phyloP scores from a whole-genome alignment of 2,113 vertebrate species.

The Epinephelus lanceolatus region DNA sequence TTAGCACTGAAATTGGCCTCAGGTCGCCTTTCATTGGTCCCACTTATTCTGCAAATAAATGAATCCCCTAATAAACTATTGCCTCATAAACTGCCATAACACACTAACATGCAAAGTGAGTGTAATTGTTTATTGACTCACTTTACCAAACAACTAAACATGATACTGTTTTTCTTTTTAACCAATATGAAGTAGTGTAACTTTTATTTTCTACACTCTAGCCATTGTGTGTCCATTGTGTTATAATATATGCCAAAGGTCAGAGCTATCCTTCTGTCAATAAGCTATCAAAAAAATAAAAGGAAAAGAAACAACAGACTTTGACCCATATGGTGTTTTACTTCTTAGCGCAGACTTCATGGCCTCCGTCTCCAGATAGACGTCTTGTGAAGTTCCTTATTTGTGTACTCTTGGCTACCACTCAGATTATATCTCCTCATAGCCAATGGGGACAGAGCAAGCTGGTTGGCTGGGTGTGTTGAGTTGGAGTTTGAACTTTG shows the following conservation, averaged over 20 bases:
- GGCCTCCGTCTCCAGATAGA: conserved; percentile 42
- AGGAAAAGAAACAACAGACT: conserved; percentile 52
- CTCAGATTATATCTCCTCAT: conserved; percentile 51
- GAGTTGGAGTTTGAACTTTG: conserved; percentile 85
- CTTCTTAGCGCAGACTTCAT: conserved; percentile 38
- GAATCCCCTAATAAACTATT: background rate
- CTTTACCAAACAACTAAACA: background rate
- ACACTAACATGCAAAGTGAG: background rate
- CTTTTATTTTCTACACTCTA: background rate
- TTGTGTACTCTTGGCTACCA: conserved; percentile 41
- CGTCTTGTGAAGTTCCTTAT: conserved; percentile 12
- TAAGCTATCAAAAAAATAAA: conserved; percentile 44
- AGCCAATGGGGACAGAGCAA: conserved; percentile 63
- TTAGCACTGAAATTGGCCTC: background rate
- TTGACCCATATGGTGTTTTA: conserved; percentile 60
- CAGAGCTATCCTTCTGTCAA: conserved; percentile 63
- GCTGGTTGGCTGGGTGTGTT: conserved; percentile 69
- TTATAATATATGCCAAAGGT: conserved; percentile 64
- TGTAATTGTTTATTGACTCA: background rate
- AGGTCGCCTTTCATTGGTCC: background rate
- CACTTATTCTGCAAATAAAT: background rate
- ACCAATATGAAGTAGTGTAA: background rate
- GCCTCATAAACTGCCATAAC: background rate
- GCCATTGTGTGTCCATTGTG: conserved; percentile 1
- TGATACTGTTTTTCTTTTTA: background rate